A percentile compares a stretch with the other conserved stretches of the same genome.
Evolutionary conservation across 1,140 invertebrate species (phyloP).

Genomic region (Pseudomyrmex cubaensis): DNA sequence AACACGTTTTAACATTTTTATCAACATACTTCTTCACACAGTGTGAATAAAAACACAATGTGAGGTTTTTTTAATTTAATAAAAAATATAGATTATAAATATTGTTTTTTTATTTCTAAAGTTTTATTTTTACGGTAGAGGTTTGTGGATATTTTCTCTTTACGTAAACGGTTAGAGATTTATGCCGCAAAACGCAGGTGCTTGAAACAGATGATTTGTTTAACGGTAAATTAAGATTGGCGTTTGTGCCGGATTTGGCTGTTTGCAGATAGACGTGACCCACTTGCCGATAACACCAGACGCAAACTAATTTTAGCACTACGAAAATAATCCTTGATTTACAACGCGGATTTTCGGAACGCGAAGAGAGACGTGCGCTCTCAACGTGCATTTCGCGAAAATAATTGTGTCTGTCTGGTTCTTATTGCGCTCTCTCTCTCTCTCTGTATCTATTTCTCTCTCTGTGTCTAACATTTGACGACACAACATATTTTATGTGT

Average conservation of each 20-base stretch:
- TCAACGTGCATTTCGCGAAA: neutral
- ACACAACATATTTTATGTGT: neutral
- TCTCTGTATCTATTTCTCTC: too few species aligned
- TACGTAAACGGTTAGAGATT: neutral
- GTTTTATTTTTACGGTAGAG: neutral
- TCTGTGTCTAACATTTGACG: neutral
- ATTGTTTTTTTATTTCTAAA: neutral
- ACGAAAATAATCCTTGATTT: constrained; percentile 34
- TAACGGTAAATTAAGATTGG: constrained; percentile 53
- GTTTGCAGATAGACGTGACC: constrained; percentile 49
- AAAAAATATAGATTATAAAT: too few species aligned
- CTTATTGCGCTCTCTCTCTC: neutral
- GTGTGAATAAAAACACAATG: too few species aligned
- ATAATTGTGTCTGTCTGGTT: constrained; percentile 8
- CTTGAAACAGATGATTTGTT: constrained; percentile 38
- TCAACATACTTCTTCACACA: too few species aligned
- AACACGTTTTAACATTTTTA: neutral
- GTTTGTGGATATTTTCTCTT: too few species aligned
- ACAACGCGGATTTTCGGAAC: neutral
- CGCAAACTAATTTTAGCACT: constrained; percentile 32
- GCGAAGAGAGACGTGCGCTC: neutral
- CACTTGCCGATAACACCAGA: constrained; percentile 33
- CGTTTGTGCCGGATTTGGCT: constrained; percentile 31
- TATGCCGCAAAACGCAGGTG: constrained; percentile 8
- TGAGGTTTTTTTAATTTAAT: too few species aligned